A percentile compares a stretch with the other conserved stretches of the same genome.
Evolutionary conservation across 2,113 vertebrate species (phyloP).

Genomic region (Entosphenus tridentatus): DNA sequence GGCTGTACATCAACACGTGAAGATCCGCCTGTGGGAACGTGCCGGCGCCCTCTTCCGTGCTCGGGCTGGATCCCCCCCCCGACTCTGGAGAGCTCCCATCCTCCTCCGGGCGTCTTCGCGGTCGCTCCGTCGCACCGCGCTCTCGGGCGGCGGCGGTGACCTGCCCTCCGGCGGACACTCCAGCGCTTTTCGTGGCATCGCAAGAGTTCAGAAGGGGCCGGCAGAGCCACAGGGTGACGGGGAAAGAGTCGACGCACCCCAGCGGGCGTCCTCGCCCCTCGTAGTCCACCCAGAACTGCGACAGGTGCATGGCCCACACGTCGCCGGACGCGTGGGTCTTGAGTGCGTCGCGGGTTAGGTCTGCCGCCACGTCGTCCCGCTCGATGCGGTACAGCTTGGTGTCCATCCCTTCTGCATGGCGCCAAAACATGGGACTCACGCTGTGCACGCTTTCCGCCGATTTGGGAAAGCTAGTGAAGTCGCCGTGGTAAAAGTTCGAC

Average conservation of each 20-base stretch:
- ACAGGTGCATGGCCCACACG: constrained; percentile 55
- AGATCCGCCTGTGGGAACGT: constrained; percentile 22
- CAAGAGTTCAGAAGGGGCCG: constrained; percentile 18
- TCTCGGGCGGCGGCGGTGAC: constrained; percentile 6
- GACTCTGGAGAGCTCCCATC: constrained; percentile 14
- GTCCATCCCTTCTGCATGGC: constrained; percentile 48
- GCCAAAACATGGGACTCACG: constrained; percentile 42
- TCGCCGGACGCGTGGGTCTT: constrained; percentile 45
- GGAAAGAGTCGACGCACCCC: constrained; percentile 56
- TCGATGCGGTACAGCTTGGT: constrained; percentile 44
- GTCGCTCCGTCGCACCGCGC: constrained; percentile 7
- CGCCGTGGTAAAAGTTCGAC: constrained; percentile 38
- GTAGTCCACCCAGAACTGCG: constrained; percentile 40
- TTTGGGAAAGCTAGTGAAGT: constrained; percentile 38
- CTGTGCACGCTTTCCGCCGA: constrained; percentile 34
- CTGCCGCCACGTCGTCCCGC: constrained; percentile 19
- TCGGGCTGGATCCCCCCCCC: constrained; percentile 12
- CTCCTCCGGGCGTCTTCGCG: constrained; percentile 13
- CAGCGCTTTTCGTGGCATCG: constrained; percentile 30
- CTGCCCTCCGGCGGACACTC: constrained; percentile 16
- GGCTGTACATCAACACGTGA: constrained; percentile 41
- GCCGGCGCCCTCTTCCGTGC: constrained; percentile 23
- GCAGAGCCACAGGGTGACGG: constrained; percentile 59
- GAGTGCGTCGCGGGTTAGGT: constrained; percentile 35
- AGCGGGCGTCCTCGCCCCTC: constrained; percentile 52